Percentiles rank a stretch among this genome's conserved stretches.
Evolutionary conservation across 2,888 invertebrate species (phyloP).

Genomic region (Drosophila colorata): DNA sequence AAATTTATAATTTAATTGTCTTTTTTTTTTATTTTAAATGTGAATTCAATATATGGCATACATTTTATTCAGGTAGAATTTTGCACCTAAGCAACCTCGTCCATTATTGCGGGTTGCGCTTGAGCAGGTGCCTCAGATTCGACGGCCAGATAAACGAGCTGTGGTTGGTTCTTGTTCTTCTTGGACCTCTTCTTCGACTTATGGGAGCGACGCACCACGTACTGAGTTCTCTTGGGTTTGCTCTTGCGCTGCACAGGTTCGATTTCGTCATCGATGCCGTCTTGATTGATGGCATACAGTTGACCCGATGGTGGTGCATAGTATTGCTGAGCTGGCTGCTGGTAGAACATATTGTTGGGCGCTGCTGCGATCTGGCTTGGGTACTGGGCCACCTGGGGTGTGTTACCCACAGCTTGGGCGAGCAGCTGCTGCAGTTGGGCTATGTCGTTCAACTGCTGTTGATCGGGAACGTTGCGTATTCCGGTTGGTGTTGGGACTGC

Average conservation of each 20-base stretch:
- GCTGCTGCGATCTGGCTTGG: background rate
- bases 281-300: background rate
- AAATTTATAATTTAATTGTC: background rate
- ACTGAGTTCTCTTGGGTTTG: constrained; percentile 5
- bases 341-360: constrained; percentile 12
- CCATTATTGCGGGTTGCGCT: background rate
- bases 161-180: constrained; percentile 18
- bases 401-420: constrained; percentile 2
- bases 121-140: constrained; percentile 11
- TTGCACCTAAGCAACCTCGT: background rate
- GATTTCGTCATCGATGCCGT: background rate
- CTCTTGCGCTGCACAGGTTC: background rate
- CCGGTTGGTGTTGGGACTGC: background rate
- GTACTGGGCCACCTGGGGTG: constrained; percentile 2
- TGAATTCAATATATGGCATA: background rate
- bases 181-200: constrained; percentile 37
- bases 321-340: constrained; percentile 10
- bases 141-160: constrained; percentile 21
- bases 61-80: background rate
- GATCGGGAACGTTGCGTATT: background rate
- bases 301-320: background rate
- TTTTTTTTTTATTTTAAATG: background rate
- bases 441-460: constrained; percentile 12
- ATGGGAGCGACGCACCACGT: constrained; percentile 24
- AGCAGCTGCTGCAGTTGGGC: constrained; percentile 22